These are phyloP conservation scores for Phocides pigmalion DNA, from an alignment of 1,140 invertebrate genomes.

Conservation along the genomic window DNA sequence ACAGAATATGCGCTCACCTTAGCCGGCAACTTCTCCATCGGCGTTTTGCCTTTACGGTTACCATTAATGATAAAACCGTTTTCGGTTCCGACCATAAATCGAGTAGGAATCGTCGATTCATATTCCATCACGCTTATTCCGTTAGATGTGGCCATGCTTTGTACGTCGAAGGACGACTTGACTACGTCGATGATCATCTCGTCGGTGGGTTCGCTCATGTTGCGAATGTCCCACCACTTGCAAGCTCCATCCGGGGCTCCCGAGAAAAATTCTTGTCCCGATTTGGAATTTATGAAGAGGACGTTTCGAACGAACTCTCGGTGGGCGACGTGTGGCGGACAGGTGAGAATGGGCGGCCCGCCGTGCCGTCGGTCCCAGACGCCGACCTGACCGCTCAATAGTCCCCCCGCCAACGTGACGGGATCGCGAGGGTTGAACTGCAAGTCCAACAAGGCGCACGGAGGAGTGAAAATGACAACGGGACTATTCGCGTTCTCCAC, in stretches of 20 bases:
- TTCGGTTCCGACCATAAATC: conserved; percentile 90
- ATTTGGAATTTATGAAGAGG: conserved; percentile 92
- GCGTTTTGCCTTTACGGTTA: conserved; percentile 92
- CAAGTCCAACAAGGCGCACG: conserved; percentile 90
- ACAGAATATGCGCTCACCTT: conserved; percentile 65
- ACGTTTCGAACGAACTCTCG: conserved; percentile 90
- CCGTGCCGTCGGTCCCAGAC: conserved; percentile 91
- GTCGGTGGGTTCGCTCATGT: conserved; percentile 91
- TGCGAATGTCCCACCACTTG: conserved; percentile 94
- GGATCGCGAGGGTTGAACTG: conserved; percentile 96
- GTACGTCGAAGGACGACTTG: conserved; percentile 87
- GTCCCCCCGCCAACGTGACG: conserved; percentile 86
- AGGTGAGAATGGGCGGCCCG: conserved; percentile 85
- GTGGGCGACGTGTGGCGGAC: conserved; percentile 89
- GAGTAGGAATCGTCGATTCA: conserved; percentile 95
- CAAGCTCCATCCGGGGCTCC: conserved; percentile 94
- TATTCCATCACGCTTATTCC: conserved; percentile 93
- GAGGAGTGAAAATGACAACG: conserved; percentile 88
- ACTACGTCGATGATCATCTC: conserved; percentile 91
- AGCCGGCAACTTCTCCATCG: conserved; percentile 89
- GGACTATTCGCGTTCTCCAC: conserved; percentile 95
- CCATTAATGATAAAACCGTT: conserved; percentile 91
- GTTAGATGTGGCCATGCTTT: conserved; percentile 87
- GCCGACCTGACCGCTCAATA: conserved; percentile 83
- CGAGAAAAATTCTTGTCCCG: conserved; percentile 94